Percentiles rank a stretch among this genome's conserved stretches.
phyloP scores from a whole-genome alignment of 2,113 vertebrate genomes.

The Shinisaurus crocodilurus region DNA sequence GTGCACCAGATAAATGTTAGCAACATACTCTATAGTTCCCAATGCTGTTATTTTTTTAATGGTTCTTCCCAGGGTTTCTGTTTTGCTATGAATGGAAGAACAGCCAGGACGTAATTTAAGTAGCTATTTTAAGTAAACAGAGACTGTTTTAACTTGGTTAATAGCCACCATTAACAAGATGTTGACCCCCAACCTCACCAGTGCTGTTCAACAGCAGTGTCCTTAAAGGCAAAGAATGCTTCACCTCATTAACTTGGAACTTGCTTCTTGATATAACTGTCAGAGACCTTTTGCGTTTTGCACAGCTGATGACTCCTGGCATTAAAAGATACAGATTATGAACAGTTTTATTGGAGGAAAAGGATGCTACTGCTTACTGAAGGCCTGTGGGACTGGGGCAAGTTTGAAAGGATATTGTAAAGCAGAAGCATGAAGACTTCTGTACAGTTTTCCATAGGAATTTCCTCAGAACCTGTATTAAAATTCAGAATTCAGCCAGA shows the following conservation, averaged over 20 bases:
- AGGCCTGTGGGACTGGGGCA: not conserved
- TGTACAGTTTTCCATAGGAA: slow-evolving; percentile 16
- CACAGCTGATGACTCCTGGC: slow-evolving; percentile 16
- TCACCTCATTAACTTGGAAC: not conserved
- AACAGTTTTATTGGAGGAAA: slow-evolving; percentile 27
- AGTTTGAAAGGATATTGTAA: not conserved
- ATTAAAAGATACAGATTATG: slow-evolving; percentile 21
- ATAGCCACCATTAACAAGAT: not conserved
- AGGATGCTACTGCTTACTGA: slow-evolving; percentile 23
- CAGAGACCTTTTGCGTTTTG: slow-evolving; percentile 16
- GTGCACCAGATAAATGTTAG: not conserved
- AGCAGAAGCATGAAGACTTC: slow-evolving; percentile 23
- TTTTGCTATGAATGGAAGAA: not conserved
- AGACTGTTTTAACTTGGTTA: slow-evolving; percentile 25
- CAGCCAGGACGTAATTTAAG: not conserved
- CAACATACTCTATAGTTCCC: not conserved
- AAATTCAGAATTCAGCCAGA: not conserved
- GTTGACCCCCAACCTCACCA: slow-evolving; percentile 14
- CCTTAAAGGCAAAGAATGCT: slow-evolving; percentile 10
- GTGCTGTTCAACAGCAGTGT: not conserved
- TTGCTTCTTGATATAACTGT: slow-evolving; percentile 32
- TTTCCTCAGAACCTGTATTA: slow-evolving; percentile 28
- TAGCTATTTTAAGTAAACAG: not conserved
- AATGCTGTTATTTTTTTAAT: not conserved
- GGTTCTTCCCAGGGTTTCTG: not conserved